Base-by-base conservation (phyloP, 2,888 invertebrate genomes). In the Stenoptilia bipunctidactyla region DNA sequence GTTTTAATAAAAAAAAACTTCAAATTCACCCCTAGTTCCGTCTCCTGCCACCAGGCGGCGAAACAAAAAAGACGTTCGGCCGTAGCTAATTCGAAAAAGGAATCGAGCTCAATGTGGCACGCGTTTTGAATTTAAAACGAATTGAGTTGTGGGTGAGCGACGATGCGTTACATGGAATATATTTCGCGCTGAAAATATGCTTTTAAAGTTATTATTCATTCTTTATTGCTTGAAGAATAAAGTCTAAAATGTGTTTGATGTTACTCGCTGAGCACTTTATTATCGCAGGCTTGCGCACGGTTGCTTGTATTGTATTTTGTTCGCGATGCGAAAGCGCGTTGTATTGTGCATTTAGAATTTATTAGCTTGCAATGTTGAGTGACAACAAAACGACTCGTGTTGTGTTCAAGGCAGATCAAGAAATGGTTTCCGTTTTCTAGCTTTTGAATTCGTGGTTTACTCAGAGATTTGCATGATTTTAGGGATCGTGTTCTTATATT, bases 61-160 rank as follows among this genome's bases (percentile, higher is more conserved):
- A 79, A 79, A 79, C 79, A 82, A 80, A 75, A 74, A 76, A 65
- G 64, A 79, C 71, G 67, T 65, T 74, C 72, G 74, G 61, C 75
- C 74, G 73, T 72, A 58, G 79, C 77, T 82, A 82, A 82, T 82
- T 82, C 76, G 64, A 77, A 82, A 79, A 75, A 79, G 80, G 73
- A 77, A 80, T 79, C 73, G 76, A 76, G 71, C 66, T 65, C 58
- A 52, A 56, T 52, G 61, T 48, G 59, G 57, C 56, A 61, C 70
- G 71, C 64, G 63, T 50, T 34, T 14, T 48, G 34, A 13, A 34
- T 34, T 34, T 14, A 61, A 61, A 61, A 61, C 56, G 59, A 61
- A 61, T 59, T 56, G 60, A 60, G 56, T 52, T 53, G 49, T 70
- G 82, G 79, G 77, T 73, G 82, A 67, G 83, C 82, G 80, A 46